Conservation (phyloP, 2,113 vertebrate species). For the Varanus salvator region DNA sequence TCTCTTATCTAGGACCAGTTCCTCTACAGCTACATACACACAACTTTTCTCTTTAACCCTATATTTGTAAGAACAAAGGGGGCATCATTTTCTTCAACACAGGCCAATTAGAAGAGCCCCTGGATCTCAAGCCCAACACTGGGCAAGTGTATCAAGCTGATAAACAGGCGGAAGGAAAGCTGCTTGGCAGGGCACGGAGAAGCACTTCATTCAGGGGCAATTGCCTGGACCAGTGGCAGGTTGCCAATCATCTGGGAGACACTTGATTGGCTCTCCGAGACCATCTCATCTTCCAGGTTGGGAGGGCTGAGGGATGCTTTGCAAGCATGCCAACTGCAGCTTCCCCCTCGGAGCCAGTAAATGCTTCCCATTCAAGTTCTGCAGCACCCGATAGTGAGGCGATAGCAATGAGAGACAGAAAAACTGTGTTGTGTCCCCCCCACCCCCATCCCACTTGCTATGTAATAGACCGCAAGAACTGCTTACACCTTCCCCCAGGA, state of each 20-base stretch:
- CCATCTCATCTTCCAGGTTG: not conserved
- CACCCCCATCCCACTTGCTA: too few relatives aligned
- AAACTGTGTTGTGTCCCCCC: too few relatives aligned
- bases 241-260: not conserved
- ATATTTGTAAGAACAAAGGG: too few relatives aligned
- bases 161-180: not conserved
- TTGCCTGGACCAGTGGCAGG: too few relatives aligned
- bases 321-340: not conserved
- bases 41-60: too few relatives aligned
- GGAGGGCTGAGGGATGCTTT: not conserved
- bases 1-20: too few relatives aligned
- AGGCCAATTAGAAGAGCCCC: not conserved
- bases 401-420: not conserved
- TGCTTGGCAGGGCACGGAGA: too few relatives aligned
- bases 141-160: not conserved
- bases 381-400: not conserved
- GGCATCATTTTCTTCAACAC: too few relatives aligned
- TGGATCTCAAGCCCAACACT: not conserved
- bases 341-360: too few relatives aligned
- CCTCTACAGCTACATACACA: too few relatives aligned
- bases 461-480: too few relatives aligned
- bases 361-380: not conserved
- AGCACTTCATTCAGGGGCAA: not conserved
- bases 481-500: too few relatives aligned
- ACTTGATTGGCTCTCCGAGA: not conserved